Evolutionary conservation across 2,797 vertebrate species (phyloP).

Genomic region (Sebastes flavidus): DNA sequence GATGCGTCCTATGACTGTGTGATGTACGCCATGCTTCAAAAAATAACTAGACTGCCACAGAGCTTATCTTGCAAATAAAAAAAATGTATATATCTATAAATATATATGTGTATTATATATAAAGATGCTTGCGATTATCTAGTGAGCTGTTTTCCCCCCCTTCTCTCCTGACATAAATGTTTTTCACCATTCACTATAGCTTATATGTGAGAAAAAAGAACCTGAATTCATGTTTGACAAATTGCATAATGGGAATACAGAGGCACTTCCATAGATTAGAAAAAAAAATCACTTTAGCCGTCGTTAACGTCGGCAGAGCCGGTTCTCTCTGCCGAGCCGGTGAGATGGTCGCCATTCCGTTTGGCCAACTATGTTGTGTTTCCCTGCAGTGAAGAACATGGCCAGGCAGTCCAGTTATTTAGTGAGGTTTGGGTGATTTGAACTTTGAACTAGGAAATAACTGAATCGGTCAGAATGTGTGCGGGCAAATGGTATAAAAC

Average conservation of each 20-base stretch:
- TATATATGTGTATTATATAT: conserved; percentile 88
- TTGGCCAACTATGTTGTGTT: conserved; percentile 65
- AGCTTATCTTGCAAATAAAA: conserved; percentile 87
- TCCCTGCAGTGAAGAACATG: conserved; percentile 83
- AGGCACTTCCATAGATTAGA: conserved; percentile 88
- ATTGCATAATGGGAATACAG: conserved; percentile 90
- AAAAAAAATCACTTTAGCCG: conserved; percentile 82
- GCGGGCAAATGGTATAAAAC: conserved; percentile 40
- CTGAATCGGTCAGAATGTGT: conserved; percentile 26
- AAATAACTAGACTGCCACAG: conserved; percentile 91
- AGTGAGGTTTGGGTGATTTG: conserved; percentile 75
- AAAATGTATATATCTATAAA: conserved; percentile 85
- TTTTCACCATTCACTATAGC: conserved; percentile 83
- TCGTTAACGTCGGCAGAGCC: conserved; percentile 68
- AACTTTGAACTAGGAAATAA: conserved; percentile 29
- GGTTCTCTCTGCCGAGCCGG: conserved; percentile 75
- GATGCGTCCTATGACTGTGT: conserved; percentile 79
- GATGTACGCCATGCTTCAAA: conserved; percentile 83
- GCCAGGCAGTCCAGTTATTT: conserved; percentile 90
- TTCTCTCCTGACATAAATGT: conserved; percentile 74
- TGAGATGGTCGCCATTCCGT: conserved; percentile 63
- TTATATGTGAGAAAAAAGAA: conserved; percentile 88
- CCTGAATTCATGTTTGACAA: conserved; percentile 89
- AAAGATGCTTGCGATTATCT: conserved; percentile 86
- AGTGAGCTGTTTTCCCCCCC: conserved; percentile 74